Percentiles rank a stretch among this genome's conserved stretches.
Conservation (phyloP, 2,113 vertebrate species). For the Vanacampus margaritifer region DNA sequence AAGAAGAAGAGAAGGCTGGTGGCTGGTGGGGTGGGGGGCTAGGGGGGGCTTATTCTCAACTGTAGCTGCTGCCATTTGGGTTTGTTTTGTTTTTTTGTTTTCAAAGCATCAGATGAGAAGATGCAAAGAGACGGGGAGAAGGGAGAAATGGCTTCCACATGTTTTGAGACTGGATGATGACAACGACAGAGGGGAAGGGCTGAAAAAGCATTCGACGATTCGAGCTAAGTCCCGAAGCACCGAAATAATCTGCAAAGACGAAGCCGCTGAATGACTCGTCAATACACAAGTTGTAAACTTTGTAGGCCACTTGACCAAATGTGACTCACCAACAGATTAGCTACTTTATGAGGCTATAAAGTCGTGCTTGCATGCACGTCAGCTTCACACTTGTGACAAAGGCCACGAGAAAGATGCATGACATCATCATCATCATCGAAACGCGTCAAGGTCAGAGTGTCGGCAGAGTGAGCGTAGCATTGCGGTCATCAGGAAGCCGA, state of each 20-base stretch:
- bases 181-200: constrained; percentile 16
- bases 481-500: constrained; percentile 74
- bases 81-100: constrained; percentile 32
- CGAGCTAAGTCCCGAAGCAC: background rate
- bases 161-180: constrained; percentile 53
- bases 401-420: background rate
- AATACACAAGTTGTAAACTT: constrained; percentile 1
- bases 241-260: background rate
- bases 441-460: constrained; percentile 30
- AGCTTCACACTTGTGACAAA: background rate
- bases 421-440: constrained; percentile 7
- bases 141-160: constrained; percentile 78
- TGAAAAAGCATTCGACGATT: no score
- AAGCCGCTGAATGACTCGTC: constrained; percentile 12
- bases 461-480: constrained; percentile 38
- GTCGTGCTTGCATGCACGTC: background rate
- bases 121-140: constrained; percentile 44
- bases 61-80: constrained; percentile 51
- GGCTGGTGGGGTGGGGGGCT: background rate
- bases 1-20: constrained; percentile 39
- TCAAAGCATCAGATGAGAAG: constrained; percentile 51
- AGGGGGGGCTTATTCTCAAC: constrained; percentile 39
- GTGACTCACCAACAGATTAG: background rate
- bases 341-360: background rate
- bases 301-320: constrained; percentile 9